These are phyloP conservation scores for Xestoiulus laeticollis DNA, from an alignment of 2,888 invertebrate genomes.

Conservation along the genomic window DNA sequence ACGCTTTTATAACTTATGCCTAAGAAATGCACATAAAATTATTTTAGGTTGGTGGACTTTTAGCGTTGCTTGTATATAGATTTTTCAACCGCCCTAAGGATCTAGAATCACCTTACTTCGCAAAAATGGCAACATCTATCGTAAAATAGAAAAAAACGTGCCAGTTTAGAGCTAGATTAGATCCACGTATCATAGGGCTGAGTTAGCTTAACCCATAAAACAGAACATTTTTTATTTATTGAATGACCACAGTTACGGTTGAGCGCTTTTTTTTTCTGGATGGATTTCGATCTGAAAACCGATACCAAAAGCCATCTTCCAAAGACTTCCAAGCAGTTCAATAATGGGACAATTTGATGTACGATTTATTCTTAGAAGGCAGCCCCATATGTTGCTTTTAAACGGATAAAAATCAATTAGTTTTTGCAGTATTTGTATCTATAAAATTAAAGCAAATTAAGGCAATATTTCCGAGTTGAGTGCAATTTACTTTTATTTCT, in stretches of 20 bases:
- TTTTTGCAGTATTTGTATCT: not conserved
- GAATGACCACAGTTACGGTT: not conserved
- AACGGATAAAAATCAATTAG: slow-evolving; percentile 1
- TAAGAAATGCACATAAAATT: no score
- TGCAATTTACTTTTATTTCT: no score
- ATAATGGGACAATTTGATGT: not conserved
- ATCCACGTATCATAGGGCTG: not conserved
- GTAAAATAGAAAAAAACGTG: not conserved
- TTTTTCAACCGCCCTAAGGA: not conserved
- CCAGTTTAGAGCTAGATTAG: slow-evolving; percentile 15
- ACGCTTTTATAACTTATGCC: no score
- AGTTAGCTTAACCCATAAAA: not conserved
- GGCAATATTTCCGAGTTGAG: no score
- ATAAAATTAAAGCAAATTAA: not conserved
- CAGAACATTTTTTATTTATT: not conserved
- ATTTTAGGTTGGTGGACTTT: no score
- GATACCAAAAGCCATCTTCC: not conserved
- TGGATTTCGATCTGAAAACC: slow-evolving; percentile 32
- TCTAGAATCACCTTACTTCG: not conserved
- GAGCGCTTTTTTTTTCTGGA: not conserved
- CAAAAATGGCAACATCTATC: not conserved
- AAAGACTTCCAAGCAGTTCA: not conserved
- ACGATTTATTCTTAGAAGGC: not conserved
- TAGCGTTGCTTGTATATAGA: no score
- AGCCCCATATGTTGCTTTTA: not conserved